Percentiles rank a stretch among this genome's conserved stretches.
Conservation (phyloP, 2,113 vertebrate species). For the Riparia riparia region DNA sequence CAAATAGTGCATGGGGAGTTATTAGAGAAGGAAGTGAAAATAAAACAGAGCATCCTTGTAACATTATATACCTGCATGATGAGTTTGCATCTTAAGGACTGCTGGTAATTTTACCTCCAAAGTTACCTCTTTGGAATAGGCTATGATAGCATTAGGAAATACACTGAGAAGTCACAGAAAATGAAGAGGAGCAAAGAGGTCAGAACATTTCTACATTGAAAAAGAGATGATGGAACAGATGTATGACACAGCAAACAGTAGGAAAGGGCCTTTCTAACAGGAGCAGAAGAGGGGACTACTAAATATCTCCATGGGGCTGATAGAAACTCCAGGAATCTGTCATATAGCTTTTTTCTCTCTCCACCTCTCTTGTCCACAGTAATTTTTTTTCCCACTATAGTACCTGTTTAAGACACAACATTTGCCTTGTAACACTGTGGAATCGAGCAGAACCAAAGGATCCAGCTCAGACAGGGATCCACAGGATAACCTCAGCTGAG, state of each 20-base stretch:
- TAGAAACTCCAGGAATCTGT: not conserved
- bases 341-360: not conserved
- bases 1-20: not conserved
- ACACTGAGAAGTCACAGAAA: not conserved
- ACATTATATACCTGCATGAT: not conserved
- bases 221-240: not conserved
- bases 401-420: not conserved
- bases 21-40: constrained; percentile 2
- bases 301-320: not conserved
- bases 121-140: not conserved
- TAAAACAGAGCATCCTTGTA: not conserved
- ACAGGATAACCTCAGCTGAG: not conserved
- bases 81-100: not conserved
- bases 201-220: not conserved
- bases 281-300: not conserved
- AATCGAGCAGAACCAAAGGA: not conserved
- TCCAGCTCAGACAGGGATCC: not conserved
- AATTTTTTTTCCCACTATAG: not conserved
- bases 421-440: not conserved
- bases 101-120: not conserved
- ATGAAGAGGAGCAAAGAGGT: not conserved
- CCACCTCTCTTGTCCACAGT: not conserved
- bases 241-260: not conserved
- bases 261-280: not conserved
- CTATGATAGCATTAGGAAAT: not conserved